Evolutionary conservation across 2,797 vertebrate species (phyloP).

Genomic region (Acipenser oxyrinchus): DNA sequence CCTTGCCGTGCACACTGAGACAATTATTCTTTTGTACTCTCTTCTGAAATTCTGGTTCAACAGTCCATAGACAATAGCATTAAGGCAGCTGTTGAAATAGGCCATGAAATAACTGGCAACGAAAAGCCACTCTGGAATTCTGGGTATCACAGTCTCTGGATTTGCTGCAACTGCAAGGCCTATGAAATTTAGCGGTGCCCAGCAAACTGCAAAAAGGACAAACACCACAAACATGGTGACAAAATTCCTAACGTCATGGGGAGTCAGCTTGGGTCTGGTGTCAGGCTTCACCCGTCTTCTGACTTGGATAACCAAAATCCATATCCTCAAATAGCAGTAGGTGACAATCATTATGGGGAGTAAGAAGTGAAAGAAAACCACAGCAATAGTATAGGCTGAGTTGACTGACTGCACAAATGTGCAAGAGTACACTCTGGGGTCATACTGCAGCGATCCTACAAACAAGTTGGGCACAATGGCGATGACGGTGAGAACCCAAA

Average conservation of each 20-base stretch:
- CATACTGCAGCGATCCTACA: constrained; percentile 83
- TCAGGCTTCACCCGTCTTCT: constrained; percentile 62
- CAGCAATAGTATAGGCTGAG: constrained; percentile 54
- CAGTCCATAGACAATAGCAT: constrained; percentile 72
- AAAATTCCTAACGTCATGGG: constrained; percentile 72
- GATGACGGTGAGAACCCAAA: constrained; percentile 81
- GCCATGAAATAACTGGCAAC: constrained; percentile 76
- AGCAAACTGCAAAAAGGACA: constrained; percentile 74
- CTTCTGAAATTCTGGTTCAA: constrained; percentile 74
- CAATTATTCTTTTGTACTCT: constrained; percentile 69
- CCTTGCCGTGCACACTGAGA: constrained; percentile 59
- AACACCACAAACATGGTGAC: constrained; percentile 78
- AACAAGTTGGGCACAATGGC: constrained; percentile 87
- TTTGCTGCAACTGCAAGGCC: constrained; percentile 66
- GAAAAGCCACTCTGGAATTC: constrained; percentile 74
- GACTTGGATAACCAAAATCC: constrained; percentile 68
- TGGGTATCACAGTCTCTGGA: constrained; percentile 50
- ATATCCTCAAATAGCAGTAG: constrained; percentile 79
- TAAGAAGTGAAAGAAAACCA: constrained; percentile 72
- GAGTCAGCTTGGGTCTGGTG: constrained; percentile 59
- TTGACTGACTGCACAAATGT: constrained; percentile 85
- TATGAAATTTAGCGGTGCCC: constrained; percentile 74
- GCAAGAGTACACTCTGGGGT: constrained; percentile 86
- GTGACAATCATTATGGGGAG: constrained; percentile 67
- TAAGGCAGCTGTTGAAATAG: constrained; percentile 81